Percentiles rank a stretch among this genome's conserved stretches.
phyloP scores from a whole-genome alignment of 2,888 invertebrate species.

The Nysson spinosus region DNA sequence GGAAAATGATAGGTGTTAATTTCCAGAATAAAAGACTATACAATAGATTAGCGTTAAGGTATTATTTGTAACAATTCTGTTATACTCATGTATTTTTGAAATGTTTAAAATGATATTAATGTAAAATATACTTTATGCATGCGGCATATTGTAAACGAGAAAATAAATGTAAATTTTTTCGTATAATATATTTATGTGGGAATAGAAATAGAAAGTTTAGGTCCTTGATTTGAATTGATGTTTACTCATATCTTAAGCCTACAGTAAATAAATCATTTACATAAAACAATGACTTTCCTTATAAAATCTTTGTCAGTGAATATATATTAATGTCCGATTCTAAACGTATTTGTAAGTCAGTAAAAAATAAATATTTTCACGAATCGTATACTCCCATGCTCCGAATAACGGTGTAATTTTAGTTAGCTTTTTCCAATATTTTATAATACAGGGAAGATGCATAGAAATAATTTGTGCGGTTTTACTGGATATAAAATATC shows the following conservation, averaged over 20 bases:
- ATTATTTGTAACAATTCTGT: too few relatives aligned
- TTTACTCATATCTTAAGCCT: slow-evolving; percentile 37
- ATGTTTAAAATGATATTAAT: neutral
- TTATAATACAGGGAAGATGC: slow-evolving; percentile 1
- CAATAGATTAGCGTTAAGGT: neutral
- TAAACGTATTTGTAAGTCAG: slow-evolving; percentile 18
- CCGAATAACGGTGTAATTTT: slow-evolving; percentile 2
- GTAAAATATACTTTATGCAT: neutral
- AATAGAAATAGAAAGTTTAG: slow-evolving; percentile 3
- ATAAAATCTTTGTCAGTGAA: slow-evolving; percentile 31
- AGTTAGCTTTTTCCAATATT: slow-evolving; percentile 10
- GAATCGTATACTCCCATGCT: slow-evolving; percentile 7
- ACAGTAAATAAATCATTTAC: slow-evolving; percentile 46
- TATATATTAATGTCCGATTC: slow-evolving; percentile 30
- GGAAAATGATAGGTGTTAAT: too few relatives aligned
- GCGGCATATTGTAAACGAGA: neutral
- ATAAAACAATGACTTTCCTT: slow-evolving; percentile 39
- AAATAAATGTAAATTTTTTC: too few relatives aligned
- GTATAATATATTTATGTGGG: neutral
- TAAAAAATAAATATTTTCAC: slow-evolving; percentile 28
- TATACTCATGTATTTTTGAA: neutral
- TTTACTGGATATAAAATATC: slow-evolving; percentile 2
- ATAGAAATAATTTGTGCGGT: neutral
- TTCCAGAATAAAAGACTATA: neutral
- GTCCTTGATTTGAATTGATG: slow-evolving; percentile 12